A percentile compares a stretch with the other conserved stretches of the same genome.
phyloP scores from a whole-genome alignment of 2,888 invertebrate genomes.

The Conops quadrifasciatus region DNA sequence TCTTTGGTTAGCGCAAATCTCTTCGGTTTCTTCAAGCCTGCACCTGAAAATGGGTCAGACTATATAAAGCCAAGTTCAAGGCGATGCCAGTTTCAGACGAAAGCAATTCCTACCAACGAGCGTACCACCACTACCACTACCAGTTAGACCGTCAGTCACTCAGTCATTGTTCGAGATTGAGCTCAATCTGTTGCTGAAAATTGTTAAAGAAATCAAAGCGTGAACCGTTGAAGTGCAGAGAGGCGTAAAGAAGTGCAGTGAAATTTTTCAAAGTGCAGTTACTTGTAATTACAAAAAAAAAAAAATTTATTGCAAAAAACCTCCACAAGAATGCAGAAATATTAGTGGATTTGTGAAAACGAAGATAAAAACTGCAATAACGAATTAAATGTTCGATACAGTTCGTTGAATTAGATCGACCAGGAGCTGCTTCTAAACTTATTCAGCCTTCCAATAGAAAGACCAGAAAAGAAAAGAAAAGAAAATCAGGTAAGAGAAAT shows the following conservation, averaged over 20 bases:
- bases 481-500: slow-evolving; percentile 22
- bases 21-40: slow-evolving; percentile 44
- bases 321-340: slow-evolving; percentile 15
- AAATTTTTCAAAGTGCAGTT: slow-evolving; percentile 19
- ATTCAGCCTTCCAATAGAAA: not conserved
- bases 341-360: slow-evolving; percentile 16
- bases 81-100: slow-evolving; percentile 72
- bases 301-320: slow-evolving; percentile 1
- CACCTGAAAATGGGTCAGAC: slow-evolving; percentile 75
- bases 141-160: too few species aligned
- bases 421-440: not conserved
- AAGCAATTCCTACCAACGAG: slow-evolving; percentile 52
- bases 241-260: slow-evolving; percentile 26
- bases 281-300: not conserved
- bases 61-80: slow-evolving; percentile 87
- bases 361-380: not conserved
- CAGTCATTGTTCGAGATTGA: not conserved
- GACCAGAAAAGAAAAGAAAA: not conserved
- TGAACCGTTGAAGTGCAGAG: not conserved
- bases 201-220: slow-evolving; percentile 8
- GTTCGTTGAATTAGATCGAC: not conserved
- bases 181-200: too few species aligned
- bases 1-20: slow-evolving; percentile 18
- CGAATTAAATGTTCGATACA: not conserved
- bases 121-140: slow-evolving; percentile 4